phyloP scores from a whole-genome alignment of 2,797 vertebrate genomes.

The Pseudopleuronectes americanus region DNA sequence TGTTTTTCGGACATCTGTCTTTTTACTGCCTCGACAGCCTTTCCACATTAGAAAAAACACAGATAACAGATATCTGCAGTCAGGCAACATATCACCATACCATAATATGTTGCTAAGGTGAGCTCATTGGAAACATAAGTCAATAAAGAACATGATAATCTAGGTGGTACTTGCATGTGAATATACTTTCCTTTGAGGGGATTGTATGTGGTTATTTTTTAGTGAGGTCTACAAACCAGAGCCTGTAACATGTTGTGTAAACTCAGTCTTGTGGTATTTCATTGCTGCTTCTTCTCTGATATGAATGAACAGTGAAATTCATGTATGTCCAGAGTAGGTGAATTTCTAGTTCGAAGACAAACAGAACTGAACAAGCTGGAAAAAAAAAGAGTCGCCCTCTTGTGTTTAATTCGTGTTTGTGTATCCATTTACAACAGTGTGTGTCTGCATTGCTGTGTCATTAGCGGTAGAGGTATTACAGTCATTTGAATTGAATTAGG shows the following conservation, averaged over 20 bases:
- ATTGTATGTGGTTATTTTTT: too few relatives aligned
- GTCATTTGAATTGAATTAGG: conserved; percentile 56
- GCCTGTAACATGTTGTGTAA: conserved; percentile 3
- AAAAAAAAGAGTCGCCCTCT: neutral
- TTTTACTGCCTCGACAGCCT: neutral
- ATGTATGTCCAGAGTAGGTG: neutral
- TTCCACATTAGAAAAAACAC: neutral
- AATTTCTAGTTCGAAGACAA: neutral
- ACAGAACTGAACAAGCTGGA: neutral
- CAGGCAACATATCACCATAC: neutral
- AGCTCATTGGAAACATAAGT: too few relatives aligned
- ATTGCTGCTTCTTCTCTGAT: neutral
- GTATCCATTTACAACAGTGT: conserved; percentile 34
- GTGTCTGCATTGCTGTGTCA: conserved; percentile 35
- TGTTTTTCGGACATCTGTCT: neutral
- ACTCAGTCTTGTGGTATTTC: neutral
- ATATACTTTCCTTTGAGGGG: too few relatives aligned
- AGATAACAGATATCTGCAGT: conserved; percentile 8
- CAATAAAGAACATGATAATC: too few relatives aligned
- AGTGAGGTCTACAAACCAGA: neutral
- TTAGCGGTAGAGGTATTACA: conserved; percentile 58
- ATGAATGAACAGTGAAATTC: neutral
- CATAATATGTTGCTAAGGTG: too few relatives aligned
- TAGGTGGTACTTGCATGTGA: too few relatives aligned
- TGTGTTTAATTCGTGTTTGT: conserved; percentile 5